A percentile compares a stretch with the other conserved stretches of the same genome.
Conservation (phyloP, 2,113 vertebrate species). For the Seriola rivoliana region DNA sequence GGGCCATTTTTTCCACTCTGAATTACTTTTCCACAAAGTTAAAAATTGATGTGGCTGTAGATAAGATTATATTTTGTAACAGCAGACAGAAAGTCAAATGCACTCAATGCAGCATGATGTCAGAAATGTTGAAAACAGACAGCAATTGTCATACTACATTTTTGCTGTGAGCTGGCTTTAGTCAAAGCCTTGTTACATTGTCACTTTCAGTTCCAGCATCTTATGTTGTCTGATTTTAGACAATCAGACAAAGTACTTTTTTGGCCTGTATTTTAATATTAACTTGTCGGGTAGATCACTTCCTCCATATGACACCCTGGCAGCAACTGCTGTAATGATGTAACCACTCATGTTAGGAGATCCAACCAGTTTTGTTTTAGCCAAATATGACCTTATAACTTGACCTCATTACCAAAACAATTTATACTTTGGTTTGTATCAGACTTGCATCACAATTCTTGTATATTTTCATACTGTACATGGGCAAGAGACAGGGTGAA, state of each 20-base stretch:
- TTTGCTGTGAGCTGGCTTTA: neutral
- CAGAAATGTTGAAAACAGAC: neutral
- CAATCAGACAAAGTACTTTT: neutral
- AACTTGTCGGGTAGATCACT: neutral
- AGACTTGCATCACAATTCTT: neutral
- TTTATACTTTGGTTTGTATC: neutral
- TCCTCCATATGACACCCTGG: neutral
- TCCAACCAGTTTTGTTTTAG: neutral
- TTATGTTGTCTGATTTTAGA: neutral
- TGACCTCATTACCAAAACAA: neutral
- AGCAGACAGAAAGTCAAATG: neutral
- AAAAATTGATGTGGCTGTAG: neutral
- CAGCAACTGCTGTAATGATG: neutral
- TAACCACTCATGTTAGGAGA: neutral
- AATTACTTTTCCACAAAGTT: neutral
- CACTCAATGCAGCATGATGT: neutral
- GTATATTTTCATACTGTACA: neutral
- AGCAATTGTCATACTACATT: neutral
- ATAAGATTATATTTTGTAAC: neutral
- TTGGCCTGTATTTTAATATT: neutral
- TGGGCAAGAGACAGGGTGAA: too few species aligned
- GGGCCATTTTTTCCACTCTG: neutral
- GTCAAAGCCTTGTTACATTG: neutral
- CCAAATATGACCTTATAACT: neutral
- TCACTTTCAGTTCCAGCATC: neutral